Percentiles rank a stretch among this genome's conserved stretches.
Evolutionary conservation across 2,888 invertebrate genomes (phyloP).

Genomic region (Sinelater perroti): DNA sequence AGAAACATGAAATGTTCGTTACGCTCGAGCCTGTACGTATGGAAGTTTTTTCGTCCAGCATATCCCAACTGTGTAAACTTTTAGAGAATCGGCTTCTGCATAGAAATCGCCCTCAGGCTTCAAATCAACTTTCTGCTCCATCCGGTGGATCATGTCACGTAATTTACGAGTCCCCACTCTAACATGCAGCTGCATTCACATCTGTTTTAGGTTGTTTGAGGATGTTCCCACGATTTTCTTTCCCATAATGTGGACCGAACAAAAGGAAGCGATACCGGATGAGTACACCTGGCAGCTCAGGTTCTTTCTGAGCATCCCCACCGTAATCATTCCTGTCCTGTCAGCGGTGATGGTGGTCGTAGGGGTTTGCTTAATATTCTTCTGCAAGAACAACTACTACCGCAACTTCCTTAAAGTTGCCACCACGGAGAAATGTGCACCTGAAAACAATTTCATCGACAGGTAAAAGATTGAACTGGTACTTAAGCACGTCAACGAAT

Average conservation of each 20-base stretch:
- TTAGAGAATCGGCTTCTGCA: slow-evolving; percentile 76
- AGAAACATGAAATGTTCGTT: slow-evolving; percentile 76
- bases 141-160: slow-evolving; percentile 71
- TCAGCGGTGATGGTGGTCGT: neutral
- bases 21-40: slow-evolving; percentile 73
- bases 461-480: too few relatives aligned
- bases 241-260: slow-evolving; percentile 82
- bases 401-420: too few relatives aligned
- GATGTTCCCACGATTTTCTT: slow-evolving; percentile 73
- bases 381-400: too few relatives aligned
- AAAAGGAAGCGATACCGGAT: slow-evolving; percentile 69
- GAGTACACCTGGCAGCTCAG: slow-evolving; percentile 41
- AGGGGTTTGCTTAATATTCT: too few relatives aligned
- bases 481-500: too few relatives aligned
- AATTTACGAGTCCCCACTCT: too few relatives aligned
- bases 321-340: neutral
- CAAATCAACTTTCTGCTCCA: slow-evolving; percentile 81
- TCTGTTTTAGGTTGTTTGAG: slow-evolving; percentile 66
- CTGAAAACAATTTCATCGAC: too few relatives aligned
- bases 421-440: too few relatives aligned
- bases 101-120: slow-evolving; percentile 80
- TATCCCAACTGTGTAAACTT: slow-evolving; percentile 46
- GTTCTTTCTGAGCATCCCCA: neutral
- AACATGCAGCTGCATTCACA: too few relatives aligned
- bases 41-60: neutral